These are phyloP conservation scores for Drosophila obscura DNA, from an alignment of 1,140 invertebrate genomes.

Conservation along the genomic window DNA sequence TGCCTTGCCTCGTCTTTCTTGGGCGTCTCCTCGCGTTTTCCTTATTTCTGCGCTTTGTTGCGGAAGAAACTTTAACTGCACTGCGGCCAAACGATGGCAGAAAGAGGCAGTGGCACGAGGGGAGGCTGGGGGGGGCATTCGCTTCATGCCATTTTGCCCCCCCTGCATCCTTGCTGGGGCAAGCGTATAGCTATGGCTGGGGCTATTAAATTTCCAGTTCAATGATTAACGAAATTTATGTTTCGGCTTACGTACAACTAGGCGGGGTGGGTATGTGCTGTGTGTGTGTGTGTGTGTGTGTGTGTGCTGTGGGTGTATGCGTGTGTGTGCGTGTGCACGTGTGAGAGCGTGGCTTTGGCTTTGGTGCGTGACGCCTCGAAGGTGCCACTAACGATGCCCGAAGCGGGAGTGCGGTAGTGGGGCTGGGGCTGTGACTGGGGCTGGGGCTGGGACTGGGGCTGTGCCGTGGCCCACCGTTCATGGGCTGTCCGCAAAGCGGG, in stretches of 20 bases:
- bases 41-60: constrained; percentile 45
- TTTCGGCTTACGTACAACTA: constrained; percentile 71
- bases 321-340: constrained; percentile 7
- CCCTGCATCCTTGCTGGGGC: constrained; percentile 7
- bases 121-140: background rate
- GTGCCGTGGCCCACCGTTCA: constrained; percentile 9
- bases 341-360: constrained; percentile 7
- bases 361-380: constrained; percentile 69
- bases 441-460: too few relatives aligned
- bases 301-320: background rate
- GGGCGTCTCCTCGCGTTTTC: background rate
- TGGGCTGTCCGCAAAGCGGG: constrained; percentile 33
- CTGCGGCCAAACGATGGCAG: background rate
- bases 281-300: constrained; percentile 2
- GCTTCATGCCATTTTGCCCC: background rate
- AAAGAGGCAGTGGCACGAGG: too few relatives aligned
- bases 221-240: constrained; percentile 82
- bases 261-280: background rate
- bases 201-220: constrained; percentile 81
- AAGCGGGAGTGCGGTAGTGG: background rate
- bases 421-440: too few relatives aligned
- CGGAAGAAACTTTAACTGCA: constrained; percentile 64
- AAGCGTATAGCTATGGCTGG: constrained; percentile 57
- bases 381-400: constrained; percentile 59
- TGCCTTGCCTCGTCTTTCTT: background rate